A percentile compares a stretch with the other conserved stretches of the same genome.
Conservation (phyloP, 37 sponge, comb jelly and placozoan genomes). For the Cladorhizidae sp. region DNA sequence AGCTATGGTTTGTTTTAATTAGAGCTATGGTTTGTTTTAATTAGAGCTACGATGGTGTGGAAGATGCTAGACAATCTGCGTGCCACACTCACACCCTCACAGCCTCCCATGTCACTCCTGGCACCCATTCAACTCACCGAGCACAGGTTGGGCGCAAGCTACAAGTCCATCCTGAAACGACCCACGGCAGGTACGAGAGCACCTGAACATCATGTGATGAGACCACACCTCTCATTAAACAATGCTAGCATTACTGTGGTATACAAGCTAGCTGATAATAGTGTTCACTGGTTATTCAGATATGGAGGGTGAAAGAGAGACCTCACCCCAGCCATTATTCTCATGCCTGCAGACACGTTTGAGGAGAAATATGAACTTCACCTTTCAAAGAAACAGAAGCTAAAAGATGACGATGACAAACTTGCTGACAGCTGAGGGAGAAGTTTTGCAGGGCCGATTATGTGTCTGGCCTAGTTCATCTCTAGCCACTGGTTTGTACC, state of each 20-base stretch:
- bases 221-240: too few species aligned
- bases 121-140: conserved; percentile 20
- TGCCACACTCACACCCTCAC: conserved; percentile 18
- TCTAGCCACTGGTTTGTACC: too few species aligned
- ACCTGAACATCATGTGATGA: neutral
- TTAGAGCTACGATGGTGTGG: conserved; percentile 31
- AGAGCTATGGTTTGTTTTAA: neutral
- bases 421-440: neutral
- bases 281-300: too few species aligned
- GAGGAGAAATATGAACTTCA: conserved; percentile 28
- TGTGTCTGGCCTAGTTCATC: too few species aligned
- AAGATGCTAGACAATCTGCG: conserved; percentile 35
- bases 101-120: conserved; percentile 21
- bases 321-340: too few species aligned
- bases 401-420: neutral
- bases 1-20: too few species aligned
- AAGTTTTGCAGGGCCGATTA: too few species aligned
- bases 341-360: conserved; percentile 4
- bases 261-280: too few species aligned
- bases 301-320: too few species aligned
- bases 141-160: conserved; percentile 30
- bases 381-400: conserved; percentile 27
- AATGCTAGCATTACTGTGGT: too few species aligned
- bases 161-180: conserved; percentile 61
- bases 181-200: conserved; percentile 40